Conservation (phyloP, 2,113 vertebrate genomes). For the Castor canadensis region DNA sequence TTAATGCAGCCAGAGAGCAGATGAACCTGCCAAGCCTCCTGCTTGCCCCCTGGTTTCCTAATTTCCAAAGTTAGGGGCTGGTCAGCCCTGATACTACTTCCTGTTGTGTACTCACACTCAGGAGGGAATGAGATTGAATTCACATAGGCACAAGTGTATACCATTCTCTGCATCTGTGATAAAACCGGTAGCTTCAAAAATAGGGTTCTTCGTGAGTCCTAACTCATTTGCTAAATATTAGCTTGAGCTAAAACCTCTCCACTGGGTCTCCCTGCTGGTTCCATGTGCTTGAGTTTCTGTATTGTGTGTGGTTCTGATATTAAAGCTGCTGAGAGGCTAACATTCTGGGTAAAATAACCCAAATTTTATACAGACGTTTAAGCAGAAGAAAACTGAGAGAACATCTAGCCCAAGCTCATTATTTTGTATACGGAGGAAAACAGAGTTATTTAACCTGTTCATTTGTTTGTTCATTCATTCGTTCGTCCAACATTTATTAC, state of each 20-base stretch:
- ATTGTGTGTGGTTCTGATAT: neutral
- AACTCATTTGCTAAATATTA: neutral
- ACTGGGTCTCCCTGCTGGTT: neutral
- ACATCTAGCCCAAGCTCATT: neutral
- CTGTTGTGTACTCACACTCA: neutral
- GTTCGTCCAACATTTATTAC: neutral
- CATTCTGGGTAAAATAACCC: slow-evolving; percentile 15
- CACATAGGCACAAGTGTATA: neutral
- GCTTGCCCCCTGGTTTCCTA: neutral
- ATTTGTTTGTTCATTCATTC: neutral
- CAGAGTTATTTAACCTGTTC: neutral
- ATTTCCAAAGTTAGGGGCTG: neutral
- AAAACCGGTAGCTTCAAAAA: neutral
- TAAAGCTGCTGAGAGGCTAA: neutral
- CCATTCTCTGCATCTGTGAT: neutral
- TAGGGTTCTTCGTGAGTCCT: neutral
- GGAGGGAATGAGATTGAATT: neutral
- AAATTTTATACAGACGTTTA: slow-evolving; percentile 13
- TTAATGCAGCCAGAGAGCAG: neutral
- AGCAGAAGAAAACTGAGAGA: neutral
- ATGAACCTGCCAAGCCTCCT: neutral
- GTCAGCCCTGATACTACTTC: neutral
- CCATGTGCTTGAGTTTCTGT: neutral
- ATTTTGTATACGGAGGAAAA: neutral
- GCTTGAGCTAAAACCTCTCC: neutral